Evolutionary conservation across 2,888 invertebrate species (phyloP).

Genomic region (Venusia cambrica): DNA sequence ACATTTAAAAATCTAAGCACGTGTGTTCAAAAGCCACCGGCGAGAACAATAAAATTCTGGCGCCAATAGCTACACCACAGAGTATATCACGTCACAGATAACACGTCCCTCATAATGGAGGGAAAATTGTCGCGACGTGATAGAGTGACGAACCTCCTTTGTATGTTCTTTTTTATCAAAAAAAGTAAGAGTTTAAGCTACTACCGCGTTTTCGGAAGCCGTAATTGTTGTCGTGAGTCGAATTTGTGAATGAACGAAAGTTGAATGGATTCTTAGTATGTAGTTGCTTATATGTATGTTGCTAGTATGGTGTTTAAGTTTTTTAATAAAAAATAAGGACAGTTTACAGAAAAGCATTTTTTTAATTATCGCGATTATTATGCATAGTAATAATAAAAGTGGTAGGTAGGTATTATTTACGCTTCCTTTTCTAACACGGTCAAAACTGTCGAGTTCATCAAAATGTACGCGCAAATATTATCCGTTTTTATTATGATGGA

Average conservation of each 20-base stretch:
- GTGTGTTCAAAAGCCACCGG: conserved; percentile 38
- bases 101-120: conserved; percentile 72
- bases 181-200: conserved; percentile 68
- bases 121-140: conserved; percentile 73
- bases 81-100: too few species aligned
- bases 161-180: conserved; percentile 44
- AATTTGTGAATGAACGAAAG: conserved; percentile 52
- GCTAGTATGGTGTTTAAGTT: too few species aligned
- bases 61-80: conserved; percentile 62
- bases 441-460: too few species aligned
- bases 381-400: too few species aligned
- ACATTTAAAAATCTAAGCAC: conserved; percentile 34
- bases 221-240: conserved; percentile 49
- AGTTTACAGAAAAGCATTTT: too few species aligned
- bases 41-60: conserved; percentile 67
- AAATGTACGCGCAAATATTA: too few species aligned
- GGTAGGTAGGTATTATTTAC: too few species aligned
- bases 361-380: too few species aligned
- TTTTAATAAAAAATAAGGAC: too few species aligned
- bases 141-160: conserved; percentile 38
- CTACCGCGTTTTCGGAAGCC: conserved; percentile 62
- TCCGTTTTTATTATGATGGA: too few species aligned
- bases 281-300: too few species aligned
- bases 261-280: conserved; percentile 39
- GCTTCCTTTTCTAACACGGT: too few species aligned